Percentiles rank a stretch among this genome's conserved stretches.
Conservation (phyloP, 92 coral and sea anemone species). For the Epizoanthus fatuus region DNA sequence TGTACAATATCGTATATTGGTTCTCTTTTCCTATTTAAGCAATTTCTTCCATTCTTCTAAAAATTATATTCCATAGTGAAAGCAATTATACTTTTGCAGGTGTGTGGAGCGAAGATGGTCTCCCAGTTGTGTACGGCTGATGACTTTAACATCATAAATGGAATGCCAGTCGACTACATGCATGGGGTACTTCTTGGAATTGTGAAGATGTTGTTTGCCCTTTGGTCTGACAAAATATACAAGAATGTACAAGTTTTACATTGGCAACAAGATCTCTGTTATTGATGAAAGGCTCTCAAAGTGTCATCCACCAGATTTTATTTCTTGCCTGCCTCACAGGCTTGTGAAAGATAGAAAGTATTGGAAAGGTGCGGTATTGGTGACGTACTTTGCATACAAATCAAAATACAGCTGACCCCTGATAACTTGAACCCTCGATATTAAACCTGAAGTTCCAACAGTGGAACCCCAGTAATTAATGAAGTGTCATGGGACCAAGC, state of each 20-base stretch:
- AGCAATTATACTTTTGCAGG: constrained; percentile 14
- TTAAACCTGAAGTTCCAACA: no score
- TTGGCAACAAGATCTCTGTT: constrained; percentile 10
- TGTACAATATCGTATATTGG: no score
- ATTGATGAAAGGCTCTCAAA: constrained; percentile 38
- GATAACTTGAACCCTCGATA: no score
- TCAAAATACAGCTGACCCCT: background rate
- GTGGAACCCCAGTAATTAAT: no score
- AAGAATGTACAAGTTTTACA: constrained; percentile 28
- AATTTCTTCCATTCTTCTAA: no score
- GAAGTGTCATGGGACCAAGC: no score
- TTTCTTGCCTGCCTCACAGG: constrained; percentile 50
- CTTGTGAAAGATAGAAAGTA: constrained; percentile 50
- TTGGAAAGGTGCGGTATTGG: constrained; percentile 47
- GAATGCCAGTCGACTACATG: constrained; percentile 50
- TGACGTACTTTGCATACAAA: background rate
- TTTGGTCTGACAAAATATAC: constrained; percentile 49
- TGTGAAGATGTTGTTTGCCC: constrained; percentile 48
- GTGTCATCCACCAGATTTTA: constrained; percentile 55
- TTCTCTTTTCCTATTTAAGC: no score
- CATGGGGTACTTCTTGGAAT: constrained; percentile 40
- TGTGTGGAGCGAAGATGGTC: constrained; percentile 46
- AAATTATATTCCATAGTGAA: no score
- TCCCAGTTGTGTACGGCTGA: constrained; percentile 46
- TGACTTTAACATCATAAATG: constrained; percentile 46